phyloP scores from a whole-genome alignment of 2,113 vertebrate species.

The Tangachromis dhanisi region DNA sequence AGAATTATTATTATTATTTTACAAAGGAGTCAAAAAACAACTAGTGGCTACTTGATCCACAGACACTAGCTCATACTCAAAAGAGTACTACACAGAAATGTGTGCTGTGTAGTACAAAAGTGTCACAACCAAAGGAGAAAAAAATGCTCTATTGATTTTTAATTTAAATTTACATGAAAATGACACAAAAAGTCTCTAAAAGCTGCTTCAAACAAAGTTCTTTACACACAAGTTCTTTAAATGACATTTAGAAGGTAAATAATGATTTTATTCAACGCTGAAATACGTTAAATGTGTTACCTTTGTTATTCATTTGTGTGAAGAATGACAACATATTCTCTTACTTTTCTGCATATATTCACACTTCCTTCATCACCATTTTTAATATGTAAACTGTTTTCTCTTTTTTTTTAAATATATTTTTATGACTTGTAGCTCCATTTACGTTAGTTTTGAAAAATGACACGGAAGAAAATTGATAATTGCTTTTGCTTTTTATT shows the following conservation, averaged over 20 bases:
- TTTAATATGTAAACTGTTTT: background rate
- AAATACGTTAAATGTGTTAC: background rate
- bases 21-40: conserved; percentile 11
- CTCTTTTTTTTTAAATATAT: background rate
- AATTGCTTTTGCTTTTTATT: background rate
- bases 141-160: background rate
- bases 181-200: background rate
- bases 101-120: background rate
- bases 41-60: background rate
- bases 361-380: background rate
- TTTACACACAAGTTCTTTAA: background rate
- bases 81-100: background rate
- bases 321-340: background rate
- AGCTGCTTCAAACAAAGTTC: background rate
- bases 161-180: background rate
- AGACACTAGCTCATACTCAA: background rate
- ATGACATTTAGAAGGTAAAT: background rate
- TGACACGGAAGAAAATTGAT: background rate
- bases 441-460: background rate
- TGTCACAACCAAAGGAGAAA: background rate
- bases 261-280: background rate
- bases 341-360: background rate
- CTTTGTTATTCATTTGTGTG: background rate
- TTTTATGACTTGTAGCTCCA: background rate
- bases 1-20: background rate